Conservation (phyloP, 2,797 vertebrate species). For the Micropoecilia bifurca region DNA sequence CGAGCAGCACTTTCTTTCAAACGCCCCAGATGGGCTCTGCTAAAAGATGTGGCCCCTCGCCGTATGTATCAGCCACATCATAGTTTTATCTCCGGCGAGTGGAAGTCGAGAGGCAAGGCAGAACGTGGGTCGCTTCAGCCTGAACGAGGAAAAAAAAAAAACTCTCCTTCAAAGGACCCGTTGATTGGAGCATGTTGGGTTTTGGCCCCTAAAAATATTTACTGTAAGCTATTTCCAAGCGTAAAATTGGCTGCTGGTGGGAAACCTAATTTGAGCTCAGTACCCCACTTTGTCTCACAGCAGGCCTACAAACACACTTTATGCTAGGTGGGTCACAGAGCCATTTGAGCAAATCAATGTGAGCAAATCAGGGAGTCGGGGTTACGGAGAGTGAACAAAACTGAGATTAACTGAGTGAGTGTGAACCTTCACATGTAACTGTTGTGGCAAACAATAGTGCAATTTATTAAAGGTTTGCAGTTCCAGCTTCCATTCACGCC, state of each 20-base stretch:
- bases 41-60: conserved; percentile 42
- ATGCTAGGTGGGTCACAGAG: conserved; percentile 49
- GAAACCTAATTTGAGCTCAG: conserved; percentile 48
- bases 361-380: conserved; percentile 38
- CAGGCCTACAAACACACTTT: conserved; percentile 31
- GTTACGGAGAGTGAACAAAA: conserved; percentile 15
- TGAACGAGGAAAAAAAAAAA: neutral
- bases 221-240: conserved; percentile 42
- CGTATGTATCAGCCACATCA: conserved; percentile 30
- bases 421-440: conserved; percentile 6
- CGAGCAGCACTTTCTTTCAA: conserved; percentile 64
- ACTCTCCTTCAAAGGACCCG: neutral
- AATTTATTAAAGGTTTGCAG: neutral
- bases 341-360: conserved; percentile 63
- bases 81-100: conserved; percentile 32
- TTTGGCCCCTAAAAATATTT: conserved; percentile 42
- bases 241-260: conserved; percentile 50
- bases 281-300: conserved; percentile 35
- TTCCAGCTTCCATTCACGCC: neutral
- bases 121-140: conserved; percentile 24
- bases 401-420: conserved; percentile 14
- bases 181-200: conserved; percentile 11
- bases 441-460: neutral
- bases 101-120: conserved; percentile 21
- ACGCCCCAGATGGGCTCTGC: conserved; percentile 62